Evolutionary conservation across 2,888 invertebrate species (phyloP).

Genomic region (Tribolium freemani): DNA sequence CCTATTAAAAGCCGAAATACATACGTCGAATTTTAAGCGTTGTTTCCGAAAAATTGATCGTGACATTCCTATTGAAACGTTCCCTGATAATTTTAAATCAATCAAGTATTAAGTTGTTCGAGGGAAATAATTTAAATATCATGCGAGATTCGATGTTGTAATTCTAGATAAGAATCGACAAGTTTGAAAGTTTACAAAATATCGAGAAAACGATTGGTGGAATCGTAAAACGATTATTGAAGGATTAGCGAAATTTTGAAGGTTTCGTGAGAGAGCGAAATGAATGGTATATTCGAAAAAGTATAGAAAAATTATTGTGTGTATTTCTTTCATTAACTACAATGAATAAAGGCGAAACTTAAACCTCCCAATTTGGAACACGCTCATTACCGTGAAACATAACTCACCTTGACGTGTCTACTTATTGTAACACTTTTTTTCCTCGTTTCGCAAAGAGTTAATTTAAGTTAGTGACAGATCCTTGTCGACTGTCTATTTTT

Average conservation of each 20-base stretch:
- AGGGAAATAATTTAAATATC: slow-evolving; percentile 21
- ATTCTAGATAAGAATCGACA: slow-evolving; percentile 15
- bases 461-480: slow-evolving; percentile 30
- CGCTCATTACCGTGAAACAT: slow-evolving; percentile 13
- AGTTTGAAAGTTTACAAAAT: slow-evolving; percentile 5
- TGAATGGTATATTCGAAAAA: not conserved
- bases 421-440: slow-evolving; percentile 9
- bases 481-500: not conserved
- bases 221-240: not conserved
- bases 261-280: not conserved
- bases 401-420: slow-evolving; percentile 4
- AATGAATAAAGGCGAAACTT: too few species aligned
- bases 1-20: slow-evolving; percentile 9
- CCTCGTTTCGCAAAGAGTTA: slow-evolving; percentile 4
- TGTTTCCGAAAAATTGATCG: not conserved
- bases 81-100: slow-evolving; percentile 22
- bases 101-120: slow-evolving; percentile 28
- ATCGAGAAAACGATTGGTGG: slow-evolving; percentile 5
- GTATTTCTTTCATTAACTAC: not conserved
- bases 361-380: slow-evolving; percentile 13
- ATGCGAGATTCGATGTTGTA: slow-evolving; percentile 19
- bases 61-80: slow-evolving; percentile 6
- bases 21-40: slow-evolving; percentile 3
- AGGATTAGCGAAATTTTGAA: not conserved
- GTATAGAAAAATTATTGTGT: slow-evolving; percentile 8